Evolutionary conservation across 1,140 invertebrate genomes (phyloP).

Genomic region (Drosophila watanabei): DNA sequence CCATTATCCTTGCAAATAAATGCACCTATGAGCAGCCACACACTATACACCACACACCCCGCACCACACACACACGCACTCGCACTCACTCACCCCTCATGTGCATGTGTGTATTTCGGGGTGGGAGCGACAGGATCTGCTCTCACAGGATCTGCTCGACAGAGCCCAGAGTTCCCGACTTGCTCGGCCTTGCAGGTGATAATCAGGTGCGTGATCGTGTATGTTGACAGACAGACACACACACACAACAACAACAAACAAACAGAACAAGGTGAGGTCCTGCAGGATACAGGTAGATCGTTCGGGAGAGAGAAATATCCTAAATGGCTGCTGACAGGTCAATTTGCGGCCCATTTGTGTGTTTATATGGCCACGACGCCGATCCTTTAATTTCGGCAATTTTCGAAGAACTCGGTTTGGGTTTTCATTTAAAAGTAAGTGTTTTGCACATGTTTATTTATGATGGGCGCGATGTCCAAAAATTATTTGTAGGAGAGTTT

Average conservation of each 20-base stretch:
- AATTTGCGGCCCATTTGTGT: slow-evolving; percentile 58
- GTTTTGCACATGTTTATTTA: slow-evolving; percentile 57
- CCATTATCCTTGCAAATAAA: slow-evolving; percentile 72
- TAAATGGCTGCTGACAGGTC: slow-evolving; percentile 78
- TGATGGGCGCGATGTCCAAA: slow-evolving; percentile 60
- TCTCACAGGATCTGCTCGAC: slow-evolving; percentile 36
- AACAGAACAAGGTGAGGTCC: slow-evolving; percentile 45
- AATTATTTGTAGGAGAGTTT: neutral
- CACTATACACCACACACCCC: slow-evolving; percentile 48
- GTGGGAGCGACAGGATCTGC: slow-evolving; percentile 50
- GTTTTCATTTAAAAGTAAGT: slow-evolving; percentile 58
- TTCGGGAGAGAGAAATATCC: neutral
- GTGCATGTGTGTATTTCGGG: slow-evolving; percentile 33
- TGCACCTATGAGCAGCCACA: slow-evolving; percentile 44
- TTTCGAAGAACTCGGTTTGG: slow-evolving; percentile 55
- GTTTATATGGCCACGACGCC: slow-evolving; percentile 30
- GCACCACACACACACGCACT: too few species aligned
- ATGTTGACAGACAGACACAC: slow-evolving; percentile 64
- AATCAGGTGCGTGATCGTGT: slow-evolving; percentile 78
- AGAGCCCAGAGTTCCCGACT: slow-evolving; percentile 31
- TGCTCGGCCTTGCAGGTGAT: slow-evolving; percentile 59
- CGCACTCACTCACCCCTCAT: slow-evolving; percentile 21
- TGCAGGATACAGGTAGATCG: slow-evolving; percentile 45
- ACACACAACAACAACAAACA: slow-evolving; percentile 47
- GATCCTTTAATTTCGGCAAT: slow-evolving; percentile 45